Evolutionary conservation across 1,140 invertebrate species (phyloP).

Genomic region (Druon quercuslanigerum): DNA sequence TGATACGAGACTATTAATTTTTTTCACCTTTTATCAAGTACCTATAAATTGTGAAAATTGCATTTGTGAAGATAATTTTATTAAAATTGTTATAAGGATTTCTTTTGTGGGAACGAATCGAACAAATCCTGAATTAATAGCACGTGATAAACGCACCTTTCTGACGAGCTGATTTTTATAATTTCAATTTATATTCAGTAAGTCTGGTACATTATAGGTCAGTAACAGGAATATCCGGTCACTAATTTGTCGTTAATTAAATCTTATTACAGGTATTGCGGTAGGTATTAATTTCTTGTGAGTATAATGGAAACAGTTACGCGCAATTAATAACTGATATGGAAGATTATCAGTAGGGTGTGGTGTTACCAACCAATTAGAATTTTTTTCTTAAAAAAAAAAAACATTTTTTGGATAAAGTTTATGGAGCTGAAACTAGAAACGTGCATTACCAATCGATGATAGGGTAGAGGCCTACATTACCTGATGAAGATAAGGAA

Average conservation of each 20-base stretch:
- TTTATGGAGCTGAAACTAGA: no score
- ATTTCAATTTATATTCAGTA: background rate
- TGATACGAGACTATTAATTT: conserved; percentile 11
- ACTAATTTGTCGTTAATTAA: conserved; percentile 21
- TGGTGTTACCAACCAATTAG: no score
- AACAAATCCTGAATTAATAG: background rate
- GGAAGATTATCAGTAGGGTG: no score
- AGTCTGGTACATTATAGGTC: background rate
- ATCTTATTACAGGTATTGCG: background rate
- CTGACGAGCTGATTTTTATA: background rate
- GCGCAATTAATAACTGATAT: no score
- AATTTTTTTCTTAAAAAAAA: no score
- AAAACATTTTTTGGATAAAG: no score
- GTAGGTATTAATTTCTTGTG: background rate
- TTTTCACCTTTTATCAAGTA: background rate
- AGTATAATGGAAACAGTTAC: no score
- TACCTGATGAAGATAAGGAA: no score
- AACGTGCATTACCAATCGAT: no score
- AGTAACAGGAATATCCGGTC: background rate
- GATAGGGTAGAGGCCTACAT: no score
- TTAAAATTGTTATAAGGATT: background rate
- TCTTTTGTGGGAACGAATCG: background rate
- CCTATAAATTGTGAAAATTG: background rate
- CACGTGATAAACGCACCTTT: background rate
- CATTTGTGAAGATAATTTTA: no score